phyloP scores from a whole-genome alignment of 2,113 vertebrate species.

The Lasiurus cinereus region DNA sequence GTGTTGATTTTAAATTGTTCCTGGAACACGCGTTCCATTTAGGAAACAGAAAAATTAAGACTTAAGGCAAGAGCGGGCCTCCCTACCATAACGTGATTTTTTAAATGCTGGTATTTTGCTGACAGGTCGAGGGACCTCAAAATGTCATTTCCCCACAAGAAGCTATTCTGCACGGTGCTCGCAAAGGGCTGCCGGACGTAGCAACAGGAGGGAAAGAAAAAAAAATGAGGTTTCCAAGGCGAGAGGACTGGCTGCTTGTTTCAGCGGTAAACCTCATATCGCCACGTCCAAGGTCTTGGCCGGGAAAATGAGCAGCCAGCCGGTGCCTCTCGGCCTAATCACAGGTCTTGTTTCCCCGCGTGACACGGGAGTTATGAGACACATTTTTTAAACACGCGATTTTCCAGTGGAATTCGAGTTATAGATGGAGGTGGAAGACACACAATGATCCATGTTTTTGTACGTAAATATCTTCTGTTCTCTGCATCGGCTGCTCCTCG shows the following conservation, averaged over 20 bases:
- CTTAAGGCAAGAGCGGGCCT: slow-evolving; percentile 51
- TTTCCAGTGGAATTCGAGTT: slow-evolving; percentile 45
- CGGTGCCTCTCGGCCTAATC: slow-evolving; percentile 47
- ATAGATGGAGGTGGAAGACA: slow-evolving; percentile 13
- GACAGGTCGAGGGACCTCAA: slow-evolving; percentile 67
- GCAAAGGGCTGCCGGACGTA: slow-evolving; percentile 70
- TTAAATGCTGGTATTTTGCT: slow-evolving; percentile 49
- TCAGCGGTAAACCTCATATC: slow-evolving; percentile 66
- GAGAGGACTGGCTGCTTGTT: neutral
- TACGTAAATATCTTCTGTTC: slow-evolving; percentile 32
- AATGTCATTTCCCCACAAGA: slow-evolving; percentile 72
- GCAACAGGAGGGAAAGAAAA: slow-evolving; percentile 27
- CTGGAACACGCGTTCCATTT: slow-evolving; percentile 50
- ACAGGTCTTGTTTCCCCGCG: slow-evolving; percentile 54
- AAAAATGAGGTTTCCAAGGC: slow-evolving; percentile 65
- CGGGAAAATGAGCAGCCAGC: slow-evolving; percentile 63
- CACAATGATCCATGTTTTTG: slow-evolving; percentile 15
- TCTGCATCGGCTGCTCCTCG: slow-evolving; percentile 17
- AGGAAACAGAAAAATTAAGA: slow-evolving; percentile 50
- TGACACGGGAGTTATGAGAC: slow-evolving; percentile 61
- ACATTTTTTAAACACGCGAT: slow-evolving; percentile 50
- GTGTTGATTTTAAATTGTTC: slow-evolving; percentile 60
- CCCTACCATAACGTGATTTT: slow-evolving; percentile 63
- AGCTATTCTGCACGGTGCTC: slow-evolving; percentile 63
- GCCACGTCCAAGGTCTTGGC: slow-evolving; percentile 50